These are phyloP conservation scores for Dendrocincla fuliginosa DNA, from an alignment of 2,797 vertebrate genomes.

Conservation along the genomic window DNA sequence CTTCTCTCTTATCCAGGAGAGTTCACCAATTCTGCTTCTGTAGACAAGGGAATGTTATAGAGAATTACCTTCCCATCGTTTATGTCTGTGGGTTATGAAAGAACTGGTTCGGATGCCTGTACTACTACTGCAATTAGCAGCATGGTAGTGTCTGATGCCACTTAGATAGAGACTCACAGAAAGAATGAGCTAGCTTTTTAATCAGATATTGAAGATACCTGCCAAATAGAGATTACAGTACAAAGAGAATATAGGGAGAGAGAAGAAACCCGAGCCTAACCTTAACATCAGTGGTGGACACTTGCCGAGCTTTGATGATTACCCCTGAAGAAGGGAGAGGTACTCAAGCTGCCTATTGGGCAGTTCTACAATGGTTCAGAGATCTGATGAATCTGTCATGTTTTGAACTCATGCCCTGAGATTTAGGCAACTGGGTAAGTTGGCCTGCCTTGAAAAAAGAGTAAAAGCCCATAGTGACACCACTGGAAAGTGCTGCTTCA, in stretches of 20 bases:
- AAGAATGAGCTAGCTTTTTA: neutral
- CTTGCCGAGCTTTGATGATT: neutral
- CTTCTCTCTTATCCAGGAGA: neutral
- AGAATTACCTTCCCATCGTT: neutral
- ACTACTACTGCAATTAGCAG: neutral
- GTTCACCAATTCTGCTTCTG: neutral
- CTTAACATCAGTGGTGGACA: neutral
- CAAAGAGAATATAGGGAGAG: neutral
- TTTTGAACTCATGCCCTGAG: neutral
- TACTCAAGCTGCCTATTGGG: neutral
- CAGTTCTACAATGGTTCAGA: neutral
- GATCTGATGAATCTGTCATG: neutral
- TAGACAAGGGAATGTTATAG: neutral
- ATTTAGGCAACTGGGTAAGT: neutral
- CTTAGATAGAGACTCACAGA: neutral
- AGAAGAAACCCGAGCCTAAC: neutral
- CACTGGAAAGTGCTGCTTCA: constrained; percentile 72
- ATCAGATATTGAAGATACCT: neutral
- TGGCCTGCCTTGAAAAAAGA: constrained; percentile 32
- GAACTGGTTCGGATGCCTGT: neutral
- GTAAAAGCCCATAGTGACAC: constrained; percentile 43
- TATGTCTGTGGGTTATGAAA: neutral
- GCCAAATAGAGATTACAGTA: neutral
- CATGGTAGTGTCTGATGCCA: neutral
- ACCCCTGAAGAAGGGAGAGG: neutral